Evolutionary conservation across 2,797 vertebrate species (phyloP), one percentile per base, ranked within the genome.

Genomic region (Leptoclinus maculatus): DNA sequence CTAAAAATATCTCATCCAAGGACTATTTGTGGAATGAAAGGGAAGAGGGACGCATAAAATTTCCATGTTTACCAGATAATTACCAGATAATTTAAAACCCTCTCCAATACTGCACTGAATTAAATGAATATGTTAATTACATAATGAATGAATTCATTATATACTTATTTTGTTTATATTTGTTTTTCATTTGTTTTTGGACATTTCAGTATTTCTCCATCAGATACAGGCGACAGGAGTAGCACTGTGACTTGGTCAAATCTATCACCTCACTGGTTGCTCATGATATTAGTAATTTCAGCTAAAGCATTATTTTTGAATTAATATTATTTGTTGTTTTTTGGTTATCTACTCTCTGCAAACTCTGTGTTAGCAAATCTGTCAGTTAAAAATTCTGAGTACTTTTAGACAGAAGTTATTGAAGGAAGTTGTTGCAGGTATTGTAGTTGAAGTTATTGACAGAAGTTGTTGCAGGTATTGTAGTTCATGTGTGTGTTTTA

Each of bases 1-100:
- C 90, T 91, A 91, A 89, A 91, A 91, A 92, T 94, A 92, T 74
- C 77, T 67, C 57, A 53, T 38, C 64, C 74, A 34, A 69, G 47
- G 64, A 58, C 87, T 92, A 92, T 93, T 92, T 92, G 43, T 90
- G 77, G 84, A 72, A 70, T 47, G 32, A 74, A 86, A 89, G 74
- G 34, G 65, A 58, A 63, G 45, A 82, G 58, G 21, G 74, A 59
- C 49, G 85, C 86, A 85, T 85, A 84, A 80, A 66, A 85, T 87
- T 51, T 85, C 63, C 82, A 76, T 90, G 68, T 82, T 89, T 83
- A 72, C 56, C 67, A 49, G 70, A 80, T 69, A 32, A 74, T 89
- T 83, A 72, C 56, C 67, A 49, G 70, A 80, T 69, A 32, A 74
- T 76, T 78, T 71, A 71, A 80, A 88, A 76, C 58, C 32, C 41